Percentiles rank a stretch among this genome's conserved stretches.
These are phyloP conservation scores for Eriosoma lanigerum DNA, from an alignment of 1,140 invertebrate species.

Conservation along the genomic window DNA sequence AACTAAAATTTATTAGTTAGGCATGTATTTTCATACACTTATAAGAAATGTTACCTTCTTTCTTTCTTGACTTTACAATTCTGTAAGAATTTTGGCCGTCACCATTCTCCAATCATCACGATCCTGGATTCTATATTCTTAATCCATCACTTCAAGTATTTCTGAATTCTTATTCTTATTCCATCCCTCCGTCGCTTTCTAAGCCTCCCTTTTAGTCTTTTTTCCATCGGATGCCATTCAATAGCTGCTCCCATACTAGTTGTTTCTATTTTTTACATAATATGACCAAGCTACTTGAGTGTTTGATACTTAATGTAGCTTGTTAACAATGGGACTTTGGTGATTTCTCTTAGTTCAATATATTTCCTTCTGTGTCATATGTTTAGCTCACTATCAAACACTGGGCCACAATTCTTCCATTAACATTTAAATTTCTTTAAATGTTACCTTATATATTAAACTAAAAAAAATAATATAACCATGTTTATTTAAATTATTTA, in stretches of 20 bases:
- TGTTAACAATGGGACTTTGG: neutral
- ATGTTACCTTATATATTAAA: no score
- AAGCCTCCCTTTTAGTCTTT: constrained; percentile 44
- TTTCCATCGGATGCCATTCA: neutral
- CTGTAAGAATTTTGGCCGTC: constrained; percentile 19
- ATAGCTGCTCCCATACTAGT: constrained; percentile 15
- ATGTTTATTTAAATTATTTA: no score
- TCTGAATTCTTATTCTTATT: constrained; percentile 8
- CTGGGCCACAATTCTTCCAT: constrained; percentile 8
- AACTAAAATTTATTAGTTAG: no score
- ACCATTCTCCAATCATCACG: constrained; percentile 1
- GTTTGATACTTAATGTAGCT: constrained; percentile 21
- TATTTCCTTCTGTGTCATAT: neutral
- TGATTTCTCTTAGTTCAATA: constrained; percentile 5
- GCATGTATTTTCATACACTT: no score
- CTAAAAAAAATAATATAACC: no score
- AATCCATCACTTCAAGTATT: neutral
- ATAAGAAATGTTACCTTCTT: no score
- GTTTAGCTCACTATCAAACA: no score
- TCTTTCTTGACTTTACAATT: neutral
- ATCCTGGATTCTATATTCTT: constrained; percentile 3
- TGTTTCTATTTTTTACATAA: constrained; percentile 3
- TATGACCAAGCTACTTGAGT: constrained; percentile 35
- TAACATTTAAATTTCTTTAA: no score
- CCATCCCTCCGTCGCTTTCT: constrained; percentile 30